Evolutionary conservation across 1,140 invertebrate genomes (phyloP), one percentile per base, ranked within the genome.

Genomic region (Panagrolaimus sp.): DNA sequence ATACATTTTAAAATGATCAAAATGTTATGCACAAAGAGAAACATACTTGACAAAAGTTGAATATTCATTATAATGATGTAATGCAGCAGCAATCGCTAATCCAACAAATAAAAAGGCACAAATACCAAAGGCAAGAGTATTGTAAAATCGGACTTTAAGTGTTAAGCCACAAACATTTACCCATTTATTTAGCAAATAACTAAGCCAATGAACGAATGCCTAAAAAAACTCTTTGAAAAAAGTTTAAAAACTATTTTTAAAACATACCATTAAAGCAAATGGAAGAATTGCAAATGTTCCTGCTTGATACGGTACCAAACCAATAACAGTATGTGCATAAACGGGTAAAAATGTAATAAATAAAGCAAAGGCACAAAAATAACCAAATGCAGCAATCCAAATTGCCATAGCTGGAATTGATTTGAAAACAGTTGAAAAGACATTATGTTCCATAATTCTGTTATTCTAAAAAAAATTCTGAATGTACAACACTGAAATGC

Each of bases 291-390:
- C 42, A 31, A 25, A 51, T 20, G 46, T 38, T 8, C 46, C 51
- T 2, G 51, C 27, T 25, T 9, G 11, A 27, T 57, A 57, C 1
- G 51, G 67, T 11, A 69, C 63, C 9, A 69, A 9, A 31, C 42
- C 11, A 27, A 74, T 46, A 16, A 74, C 65, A 9, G 47, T 73
- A 31, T 47, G 31, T 8, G 64, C 44, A 48, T 73, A 75, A 16
- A 71, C 44, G 8, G 74, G 74, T 42, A 74, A 44, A 69, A 75
- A 75, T 31, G 48, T 75, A 25, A 51, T 42, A 25, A 75, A 38
- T 14, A 70, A 20, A 23, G 64, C 63, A 42, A 75, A 66, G 23
- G 72, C 73, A 48, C 66, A 75, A 43, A 75, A 75, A 46, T 77
- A 75, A 16, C 69, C 73, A 31, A 75, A 76, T 1, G 74, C 46